These are phyloP conservation scores for Cichladusa arquata DNA, from an alignment of 2,113 vertebrate species.

Conservation along the genomic window DNA sequence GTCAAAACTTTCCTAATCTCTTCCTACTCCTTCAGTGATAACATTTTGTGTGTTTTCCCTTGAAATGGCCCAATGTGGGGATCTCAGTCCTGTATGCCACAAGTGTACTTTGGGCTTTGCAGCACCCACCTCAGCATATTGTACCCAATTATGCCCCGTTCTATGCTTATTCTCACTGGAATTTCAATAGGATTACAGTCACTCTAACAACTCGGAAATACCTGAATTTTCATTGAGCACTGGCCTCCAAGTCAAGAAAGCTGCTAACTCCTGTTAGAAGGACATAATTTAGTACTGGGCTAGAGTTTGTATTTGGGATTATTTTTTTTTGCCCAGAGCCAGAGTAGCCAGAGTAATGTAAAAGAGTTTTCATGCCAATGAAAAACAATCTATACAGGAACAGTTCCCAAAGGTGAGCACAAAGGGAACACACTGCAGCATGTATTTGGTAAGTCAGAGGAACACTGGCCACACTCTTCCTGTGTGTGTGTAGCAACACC, in stretches of 20 bases:
- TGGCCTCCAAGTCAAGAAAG: background rate
- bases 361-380: background rate
- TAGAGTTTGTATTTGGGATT: background rate
- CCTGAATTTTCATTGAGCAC: background rate
- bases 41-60: background rate
- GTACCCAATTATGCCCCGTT: background rate
- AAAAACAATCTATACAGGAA: background rate
- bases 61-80: background rate
- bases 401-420: background rate
- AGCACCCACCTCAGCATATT: background rate
- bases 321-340: background rate
- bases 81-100: background rate
- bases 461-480: background rate
- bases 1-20: constrained; percentile 24
- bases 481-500: background rate
- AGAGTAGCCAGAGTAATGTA: background rate
- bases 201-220: background rate
- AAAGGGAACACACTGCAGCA: background rate
- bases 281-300: background rate
- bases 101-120: background rate
- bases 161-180: background rate
- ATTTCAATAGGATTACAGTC: background rate
- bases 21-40: background rate
- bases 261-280: background rate
- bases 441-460: background rate